These are phyloP conservation scores for Coptodon bakossiorum DNA, from an alignment of 2,113 vertebrate species.

Conservation along the genomic window DNA sequence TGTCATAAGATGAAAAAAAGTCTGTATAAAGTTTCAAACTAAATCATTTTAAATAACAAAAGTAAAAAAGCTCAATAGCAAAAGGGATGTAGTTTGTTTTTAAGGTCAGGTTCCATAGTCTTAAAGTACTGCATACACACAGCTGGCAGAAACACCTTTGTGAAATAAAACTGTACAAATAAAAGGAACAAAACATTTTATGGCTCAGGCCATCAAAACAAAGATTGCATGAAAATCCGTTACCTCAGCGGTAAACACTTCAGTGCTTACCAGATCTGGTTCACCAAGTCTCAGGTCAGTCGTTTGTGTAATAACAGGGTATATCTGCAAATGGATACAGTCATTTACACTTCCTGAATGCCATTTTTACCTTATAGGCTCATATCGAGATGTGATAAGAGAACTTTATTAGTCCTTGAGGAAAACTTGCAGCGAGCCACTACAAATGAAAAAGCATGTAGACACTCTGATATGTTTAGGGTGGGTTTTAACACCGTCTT, in stretches of 20 bases:
- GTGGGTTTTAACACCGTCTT: not conserved
- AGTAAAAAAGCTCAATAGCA: not conserved
- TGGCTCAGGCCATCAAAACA: not conserved
- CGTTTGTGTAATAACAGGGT: not conserved
- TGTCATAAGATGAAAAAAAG: not conserved
- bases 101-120: not conserved
- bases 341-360: not conserved
- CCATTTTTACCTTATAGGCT: not conserved
- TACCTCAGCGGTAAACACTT: not conserved
- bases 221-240: not conserved
- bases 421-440: not conserved
- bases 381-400: not conserved
- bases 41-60: not conserved
- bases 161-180: not conserved
- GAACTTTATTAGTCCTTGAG: not conserved
- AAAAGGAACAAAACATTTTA: not conserved
- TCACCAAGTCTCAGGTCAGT: not conserved
- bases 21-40: not conserved
- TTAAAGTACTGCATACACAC: not conserved
- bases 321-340: not conserved
- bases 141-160: not conserved
- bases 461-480: not conserved
- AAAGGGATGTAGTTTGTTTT: not conserved
- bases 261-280: not conserved
- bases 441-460: not conserved